Evolutionary conservation across 2,888 invertebrate genomes (phyloP), one percentile per base, ranked within the genome.

Genomic region (Standfussiana lucernea): DNA sequence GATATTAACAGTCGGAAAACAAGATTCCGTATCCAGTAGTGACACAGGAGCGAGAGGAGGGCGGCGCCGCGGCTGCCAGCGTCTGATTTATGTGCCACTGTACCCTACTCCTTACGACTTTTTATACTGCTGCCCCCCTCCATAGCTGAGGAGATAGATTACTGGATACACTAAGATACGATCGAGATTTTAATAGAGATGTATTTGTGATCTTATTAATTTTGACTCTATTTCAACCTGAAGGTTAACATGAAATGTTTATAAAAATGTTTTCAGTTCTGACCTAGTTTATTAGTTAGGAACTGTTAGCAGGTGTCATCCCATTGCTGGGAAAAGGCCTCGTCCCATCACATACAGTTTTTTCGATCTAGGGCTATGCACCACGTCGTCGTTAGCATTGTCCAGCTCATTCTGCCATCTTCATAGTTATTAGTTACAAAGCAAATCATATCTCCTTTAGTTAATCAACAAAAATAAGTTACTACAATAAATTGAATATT

Each of bases 81-180:
- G 61, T 59, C 84, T 90, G 90, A 91, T 90, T 90, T 89, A 91
- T 90, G 84, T 74, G 79, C 75, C 82, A 67, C 83, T 83, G 81
- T 88, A 77, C 83, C 84, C 86, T 80, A 88, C 82, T 89, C 87
- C 88, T 88, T 88, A 84, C 78, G 74, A 85, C 66, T 90, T 90
- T 90, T 88, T 90, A 83, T 90, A 83, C 78, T 74, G 73, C 80
- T 82, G 72, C 72, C 80, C 85, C 62, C 77, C 77, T 81, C 81
- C 72, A 42, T 13, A 6, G 32, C 35, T n/a, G 18, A 47, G 18
- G 47, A 70, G 62, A 80, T 47, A 70, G 24, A 50, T 18, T 35
- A 75, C 82, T 86, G 73, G 84, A 88, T 79, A 62, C 15, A 21
- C n/a, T 62, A 64, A 53, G 18, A 35, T 69, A 7, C 7, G 21